Percentiles rank a stretch among this genome's conserved stretches.
Evolutionary conservation across 2,113 vertebrate genomes (phyloP).

Genomic region (Herpetotheres cachinnans): DNA sequence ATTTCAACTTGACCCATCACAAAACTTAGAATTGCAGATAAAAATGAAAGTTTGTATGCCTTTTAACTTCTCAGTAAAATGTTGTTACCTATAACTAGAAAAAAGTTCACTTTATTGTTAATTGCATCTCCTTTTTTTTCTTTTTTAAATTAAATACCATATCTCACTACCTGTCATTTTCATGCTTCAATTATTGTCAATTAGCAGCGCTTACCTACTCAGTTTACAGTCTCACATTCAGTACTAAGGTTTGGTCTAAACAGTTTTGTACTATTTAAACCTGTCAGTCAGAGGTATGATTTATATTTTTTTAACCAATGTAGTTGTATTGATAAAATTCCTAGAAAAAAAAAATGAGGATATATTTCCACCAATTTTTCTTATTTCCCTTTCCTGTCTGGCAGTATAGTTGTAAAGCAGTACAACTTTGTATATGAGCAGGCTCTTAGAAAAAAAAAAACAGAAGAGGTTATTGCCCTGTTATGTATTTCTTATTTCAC

Average conservation of each 20-base stretch:
- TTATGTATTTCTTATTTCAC: neutral
- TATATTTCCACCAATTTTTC: neutral
- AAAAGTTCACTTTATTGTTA: neutral
- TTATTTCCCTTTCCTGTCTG: conserved; percentile 23
- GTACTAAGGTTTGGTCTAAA: neutral
- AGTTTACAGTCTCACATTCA: neutral
- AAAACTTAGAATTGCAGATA: neutral
- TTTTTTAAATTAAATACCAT: neutral
- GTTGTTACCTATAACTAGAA: neutral
- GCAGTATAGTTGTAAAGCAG: neutral
- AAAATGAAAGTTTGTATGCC: neutral
- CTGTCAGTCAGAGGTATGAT: neutral
- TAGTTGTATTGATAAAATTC: neutral
- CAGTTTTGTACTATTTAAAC: neutral
- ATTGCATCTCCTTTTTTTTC: neutral
- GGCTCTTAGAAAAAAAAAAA: neutral
- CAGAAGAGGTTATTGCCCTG: neutral
- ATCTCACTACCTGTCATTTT: neutral
- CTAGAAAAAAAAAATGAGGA: neutral
- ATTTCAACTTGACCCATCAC: neutral
- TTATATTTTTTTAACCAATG: neutral
- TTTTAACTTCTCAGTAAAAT: neutral
- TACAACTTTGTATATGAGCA: neutral
- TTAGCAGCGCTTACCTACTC: neutral
- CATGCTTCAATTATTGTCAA: neutral